Evolutionary conservation across 2,888 invertebrate genomes (phyloP), one percentile per base, ranked within the genome.

Genomic region (Chymomyza procnemis): DNA sequence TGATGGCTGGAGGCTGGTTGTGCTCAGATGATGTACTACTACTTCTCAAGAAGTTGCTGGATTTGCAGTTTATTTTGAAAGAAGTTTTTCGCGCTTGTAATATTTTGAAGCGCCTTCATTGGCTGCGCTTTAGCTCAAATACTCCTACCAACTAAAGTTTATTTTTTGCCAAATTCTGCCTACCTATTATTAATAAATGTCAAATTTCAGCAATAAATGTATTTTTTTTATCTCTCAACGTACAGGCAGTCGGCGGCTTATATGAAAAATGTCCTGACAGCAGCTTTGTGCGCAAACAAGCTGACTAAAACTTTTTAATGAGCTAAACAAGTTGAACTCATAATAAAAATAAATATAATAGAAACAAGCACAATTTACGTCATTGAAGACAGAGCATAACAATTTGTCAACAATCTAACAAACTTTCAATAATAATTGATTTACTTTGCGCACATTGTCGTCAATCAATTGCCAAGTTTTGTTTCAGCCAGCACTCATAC

Each of bases 381-480:
- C 50, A 50, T 16, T 19, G 19, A 50, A 16, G 19, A 50, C 56
- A 22, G 16, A 14, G 22, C 1, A 26, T 16, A 64, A 70, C 84
- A 83, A 82, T 82, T 82, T 82, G 79, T 82, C 86, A 79, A 65
- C 67, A 67, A 62, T 69, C 67, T 50, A 54, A 48, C 72, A 69
- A 52, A 70, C 74, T 77, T 73, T 73, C 56, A 41, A 68, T 71
- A 70, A 87, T 83, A 87, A 87, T 83, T 83, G 87, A 83, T 83
- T 87, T 85, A 87, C 85, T 87, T 85, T 62, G 59, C 61, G 46
- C 50, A 19, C 63, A 55, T 34, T 66, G 81, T 79, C 88, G 88
- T 84, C 88, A 87, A 84, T 84, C 83, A 87, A 83, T 82, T 83
- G 85, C 62, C 80, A 41, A 41, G 76, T 63, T 71, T 9, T 52